A percentile compares a stretch with the other conserved stretches of the same genome.
Evolutionary conservation across 2,797 vertebrate genomes (phyloP).

Genomic region (Eulemur albifrons): DNA sequence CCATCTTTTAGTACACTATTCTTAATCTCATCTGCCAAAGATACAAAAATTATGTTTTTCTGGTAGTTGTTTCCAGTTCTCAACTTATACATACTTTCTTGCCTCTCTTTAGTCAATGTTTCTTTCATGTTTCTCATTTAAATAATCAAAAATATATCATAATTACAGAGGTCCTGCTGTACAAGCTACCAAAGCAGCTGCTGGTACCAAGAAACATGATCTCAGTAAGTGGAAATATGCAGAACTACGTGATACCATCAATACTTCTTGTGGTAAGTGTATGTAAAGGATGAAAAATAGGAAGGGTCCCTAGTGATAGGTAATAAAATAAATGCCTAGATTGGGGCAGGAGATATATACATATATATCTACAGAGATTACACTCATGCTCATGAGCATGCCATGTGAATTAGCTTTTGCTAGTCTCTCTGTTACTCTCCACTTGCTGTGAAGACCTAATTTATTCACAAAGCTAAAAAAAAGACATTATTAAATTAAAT

Average conservation of each 20-base stretch:
- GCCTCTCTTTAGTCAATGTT: background rate
- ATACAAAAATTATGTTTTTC: background rate
- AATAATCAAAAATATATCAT: conserved; percentile 58
- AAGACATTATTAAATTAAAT: background rate
- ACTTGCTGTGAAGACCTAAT: background rate
- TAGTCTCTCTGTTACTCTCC: conserved; percentile 7
- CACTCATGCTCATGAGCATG: rapidly evolving
- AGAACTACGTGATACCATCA: conserved; percentile 98
- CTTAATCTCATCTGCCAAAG: background rate
- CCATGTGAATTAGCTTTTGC: background rate
- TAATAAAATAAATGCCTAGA: background rate
- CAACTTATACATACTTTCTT: background rate
- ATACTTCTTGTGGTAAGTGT: conserved; percentile 97
- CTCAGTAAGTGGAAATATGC: conserved; percentile 99
- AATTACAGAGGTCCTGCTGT: conserved; percentile 92
- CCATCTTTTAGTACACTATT: background rate
- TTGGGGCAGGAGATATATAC: background rate
- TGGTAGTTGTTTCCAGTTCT: background rate
- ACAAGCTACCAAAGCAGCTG: conserved; percentile 95
- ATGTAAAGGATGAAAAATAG: background rate
- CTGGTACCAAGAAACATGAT: conserved; percentile 95
- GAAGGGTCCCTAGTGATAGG: background rate
- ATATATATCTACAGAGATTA: background rate
- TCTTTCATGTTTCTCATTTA: conserved; percentile 43
- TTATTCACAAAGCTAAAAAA: conserved; percentile 5